Percentiles rank a stretch among this genome's conserved stretches.
Evolutionary conservation across 2,888 invertebrate genomes (phyloP).

Genomic region (Plagodis pulveraria): DNA sequence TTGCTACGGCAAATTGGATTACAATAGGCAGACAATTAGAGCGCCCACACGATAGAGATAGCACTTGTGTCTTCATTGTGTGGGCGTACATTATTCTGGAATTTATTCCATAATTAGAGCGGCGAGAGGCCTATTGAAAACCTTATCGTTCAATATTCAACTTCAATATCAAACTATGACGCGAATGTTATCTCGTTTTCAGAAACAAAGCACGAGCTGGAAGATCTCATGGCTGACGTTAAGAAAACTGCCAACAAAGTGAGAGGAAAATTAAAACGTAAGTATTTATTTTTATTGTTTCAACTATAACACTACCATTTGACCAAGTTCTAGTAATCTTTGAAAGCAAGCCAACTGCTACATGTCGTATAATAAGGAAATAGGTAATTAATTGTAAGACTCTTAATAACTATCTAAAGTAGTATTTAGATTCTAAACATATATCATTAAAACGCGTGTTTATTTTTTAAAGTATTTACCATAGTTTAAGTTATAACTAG

Average conservation of each 20-base stretch:
- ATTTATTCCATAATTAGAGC: conserved; percentile 36
- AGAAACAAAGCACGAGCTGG: conserved; percentile 99
- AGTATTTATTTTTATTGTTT: conserved; percentile 56
- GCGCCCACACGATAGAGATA: conserved; percentile 45
- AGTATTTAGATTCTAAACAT: no score
- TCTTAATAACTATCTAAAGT: no score
- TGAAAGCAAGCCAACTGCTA: background rate
- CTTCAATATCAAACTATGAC: conserved; percentile 13
- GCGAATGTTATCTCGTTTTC: conserved; percentile 68
- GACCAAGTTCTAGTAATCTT: no score
- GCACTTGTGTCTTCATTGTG: conserved; percentile 42
- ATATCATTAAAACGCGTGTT: no score
- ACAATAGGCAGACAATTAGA: conserved; percentile 50
- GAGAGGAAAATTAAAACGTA: conserved; percentile 99
- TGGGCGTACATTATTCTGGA: conserved; percentile 38
- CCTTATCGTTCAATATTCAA: conserved; percentile 26
- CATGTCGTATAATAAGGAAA: no score
- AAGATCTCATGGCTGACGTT: conserved; percentile 99
- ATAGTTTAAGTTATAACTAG: no score
- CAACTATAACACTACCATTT: no score
- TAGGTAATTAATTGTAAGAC: no score
- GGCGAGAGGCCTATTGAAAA: conserved; percentile 26
- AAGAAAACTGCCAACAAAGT: conserved; percentile 99
- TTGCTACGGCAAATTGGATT: conserved; percentile 51
- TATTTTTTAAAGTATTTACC: no score